Evolutionary conservation across 2,113 vertebrate species (phyloP).

Genomic region (Saguinus midas): DNA sequence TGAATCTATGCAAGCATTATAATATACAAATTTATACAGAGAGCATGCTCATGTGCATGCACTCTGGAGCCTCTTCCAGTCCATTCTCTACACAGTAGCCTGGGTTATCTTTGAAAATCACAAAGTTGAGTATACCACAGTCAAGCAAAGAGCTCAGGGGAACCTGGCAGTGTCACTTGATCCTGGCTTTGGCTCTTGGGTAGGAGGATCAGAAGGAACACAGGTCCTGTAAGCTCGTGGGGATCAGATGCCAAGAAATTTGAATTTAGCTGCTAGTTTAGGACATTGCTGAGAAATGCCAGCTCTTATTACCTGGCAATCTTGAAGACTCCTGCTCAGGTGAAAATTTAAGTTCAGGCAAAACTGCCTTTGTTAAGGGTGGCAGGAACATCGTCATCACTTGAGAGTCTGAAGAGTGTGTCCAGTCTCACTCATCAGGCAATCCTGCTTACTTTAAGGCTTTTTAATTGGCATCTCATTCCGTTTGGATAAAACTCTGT

Average conservation of each 20-base stretch:
- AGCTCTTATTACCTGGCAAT: background rate
- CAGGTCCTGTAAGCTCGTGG: background rate
- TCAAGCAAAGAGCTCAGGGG: background rate
- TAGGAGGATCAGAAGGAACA: background rate
- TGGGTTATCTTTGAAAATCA: background rate
- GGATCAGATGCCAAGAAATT: background rate
- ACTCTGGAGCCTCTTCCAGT: background rate
- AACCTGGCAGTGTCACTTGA: background rate
- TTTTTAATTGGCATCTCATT: background rate
- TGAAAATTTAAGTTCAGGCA: background rate
- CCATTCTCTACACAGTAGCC: no score
- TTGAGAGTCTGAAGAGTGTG: background rate
- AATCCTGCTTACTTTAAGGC: background rate
- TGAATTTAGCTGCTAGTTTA: background rate
- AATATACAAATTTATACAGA: background rate
- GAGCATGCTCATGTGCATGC: background rate
- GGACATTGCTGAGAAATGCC: background rate
- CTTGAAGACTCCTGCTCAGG: background rate
- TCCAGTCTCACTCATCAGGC: background rate
- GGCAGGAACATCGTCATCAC: background rate
- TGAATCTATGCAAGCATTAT: accelerated
- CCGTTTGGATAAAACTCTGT: background rate
- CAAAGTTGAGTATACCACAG: background rate
- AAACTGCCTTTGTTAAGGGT: background rate
- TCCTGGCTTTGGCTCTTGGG: background rate